Base-by-base conservation (phyloP, 2,888 invertebrate species). In the Lottia gigantea region DNA sequence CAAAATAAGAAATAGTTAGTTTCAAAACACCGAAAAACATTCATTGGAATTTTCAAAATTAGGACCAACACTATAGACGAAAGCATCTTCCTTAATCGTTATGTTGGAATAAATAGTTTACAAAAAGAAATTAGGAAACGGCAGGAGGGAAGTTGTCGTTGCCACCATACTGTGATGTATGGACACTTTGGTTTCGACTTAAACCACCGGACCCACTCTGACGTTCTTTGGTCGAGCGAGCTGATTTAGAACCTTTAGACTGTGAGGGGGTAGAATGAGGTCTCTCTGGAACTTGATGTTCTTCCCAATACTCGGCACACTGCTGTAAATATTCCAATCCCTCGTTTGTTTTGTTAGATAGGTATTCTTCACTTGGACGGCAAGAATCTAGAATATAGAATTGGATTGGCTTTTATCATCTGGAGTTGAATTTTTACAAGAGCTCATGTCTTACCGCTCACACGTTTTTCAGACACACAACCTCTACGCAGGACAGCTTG, bases 301-400 rank as follows among this genome's bases (percentile, higher is more conserved):
- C 66, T 26, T 79, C 76, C 82, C 82, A 83, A 68, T 79, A 82
- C 19, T 77, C 67, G 6, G 82, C 81, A 8, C 82, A 68, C 23
- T 78, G 78, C 65, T 81, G 78, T 25, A 83, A 73, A 64, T 76
- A 83, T 23, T 77, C 72, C 26, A 82, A 66, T 26, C 81, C 79
- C 40, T 79, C 71, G 15, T 76, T 70, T 0, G 81, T 77, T 49
- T 73, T 73, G 11, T 49, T 55, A 16, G 74, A 70, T 4, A 82
- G 70, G 23, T 76, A 77, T n/a, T 66, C 69, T 45, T 83, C 81
- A 8, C 69, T 72, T 7, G 67, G 68, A 46, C 76, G 74, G 0
- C 76, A 73, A 3, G 80, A 73, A 70, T 76, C 80, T 80, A 62
- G 64, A 76, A 66, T 31, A 15, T 40, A 40, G 40, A 40, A 40